These are phyloP conservation scores for Phocides pigmalion DNA, from an alignment of 1,140 invertebrate species.

Conservation along the genomic window DNA sequence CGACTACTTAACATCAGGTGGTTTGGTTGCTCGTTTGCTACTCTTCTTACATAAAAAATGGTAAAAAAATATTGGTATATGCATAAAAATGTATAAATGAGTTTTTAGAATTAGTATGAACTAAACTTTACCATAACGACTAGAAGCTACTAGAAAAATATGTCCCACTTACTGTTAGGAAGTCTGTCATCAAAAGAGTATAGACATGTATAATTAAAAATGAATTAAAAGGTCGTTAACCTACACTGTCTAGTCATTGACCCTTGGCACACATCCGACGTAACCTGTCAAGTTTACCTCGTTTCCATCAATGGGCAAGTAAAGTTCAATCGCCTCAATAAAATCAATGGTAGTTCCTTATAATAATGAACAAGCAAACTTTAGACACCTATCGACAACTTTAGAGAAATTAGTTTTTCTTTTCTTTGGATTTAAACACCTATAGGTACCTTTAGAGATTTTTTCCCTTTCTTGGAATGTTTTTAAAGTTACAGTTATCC, in stretches of 20 bases:
- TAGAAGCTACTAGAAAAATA: neutral
- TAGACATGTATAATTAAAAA: conserved; percentile 38
- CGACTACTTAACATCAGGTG: no score
- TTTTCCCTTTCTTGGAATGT: no score
- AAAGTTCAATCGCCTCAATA: conserved; percentile 49
- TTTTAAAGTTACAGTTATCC: no score
- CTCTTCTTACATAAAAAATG: no score
- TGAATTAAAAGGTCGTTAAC: conserved; percentile 49
- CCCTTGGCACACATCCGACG: conserved; percentile 63
- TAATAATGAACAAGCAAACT: neutral
- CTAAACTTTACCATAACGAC: no score
- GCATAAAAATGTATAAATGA: no score
- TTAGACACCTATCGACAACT: neutral
- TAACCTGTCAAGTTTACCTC: conserved; percentile 56
- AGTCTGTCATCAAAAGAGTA: conserved; percentile 7
- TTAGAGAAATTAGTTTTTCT: no score
- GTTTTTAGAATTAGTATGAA: no score
- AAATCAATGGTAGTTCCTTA: conserved; percentile 30
- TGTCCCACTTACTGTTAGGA: neutral
- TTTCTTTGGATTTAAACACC: no score
- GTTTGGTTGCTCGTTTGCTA: no score
- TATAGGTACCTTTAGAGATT: no score
- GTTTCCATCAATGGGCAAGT: conserved; percentile 53
- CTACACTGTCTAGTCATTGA: conserved; percentile 52
- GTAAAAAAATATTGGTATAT: no score